Base-by-base conservation (phyloP, 2,888 invertebrate genomes). In the Nezara viridula region DNA sequence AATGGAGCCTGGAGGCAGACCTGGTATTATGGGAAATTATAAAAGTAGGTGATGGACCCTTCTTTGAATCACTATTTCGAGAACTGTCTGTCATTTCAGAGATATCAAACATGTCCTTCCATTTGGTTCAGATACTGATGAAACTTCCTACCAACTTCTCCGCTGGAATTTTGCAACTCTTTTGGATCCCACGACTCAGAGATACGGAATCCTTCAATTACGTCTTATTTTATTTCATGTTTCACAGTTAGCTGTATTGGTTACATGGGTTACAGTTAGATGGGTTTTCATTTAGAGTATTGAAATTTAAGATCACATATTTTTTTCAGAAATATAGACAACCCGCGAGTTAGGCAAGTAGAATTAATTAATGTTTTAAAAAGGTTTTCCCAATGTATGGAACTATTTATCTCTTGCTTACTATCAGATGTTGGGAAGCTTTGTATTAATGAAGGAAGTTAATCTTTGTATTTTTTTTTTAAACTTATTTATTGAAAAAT, bases 31-130 rank as follows among this genome's bases (percentile, higher is more conserved):
- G 66, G 37, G 66, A 37, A 73, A 73, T 73, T 73, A 73, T 73
- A 73, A 73, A 73, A 73, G 66, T 73, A 73, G 66, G 32, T 73
- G 66, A 73, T 73, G 66, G 66, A 73, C 66, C 19, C 37, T 37
- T 73, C 37, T 73, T 73, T 19, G 37, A 37, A 73, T 73, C 37
- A 21, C 37, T 21, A 73, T 73, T 73, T 73, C 66, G 37, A 73
- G 32, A 37, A 73, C 32, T 37, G 32, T 37, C 66, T 21, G 37
- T 2, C 66, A 19, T 73, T 73, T 73, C 32, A 37, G 66, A 32
- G 37, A 73, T 37, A 73, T 27, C 60, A 10, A 60, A 60, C 37
- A 73, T 37, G 7, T 9, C 37, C 4, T 27, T 66, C 66, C 66
- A 37, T 73, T 73, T 32, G 44, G 7, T 10, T 44, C 44, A 7